These are phyloP conservation scores for Dipodomys spectabilis DNA, from an alignment of 2,113 vertebrate genomes.

Conservation along the genomic window DNA sequence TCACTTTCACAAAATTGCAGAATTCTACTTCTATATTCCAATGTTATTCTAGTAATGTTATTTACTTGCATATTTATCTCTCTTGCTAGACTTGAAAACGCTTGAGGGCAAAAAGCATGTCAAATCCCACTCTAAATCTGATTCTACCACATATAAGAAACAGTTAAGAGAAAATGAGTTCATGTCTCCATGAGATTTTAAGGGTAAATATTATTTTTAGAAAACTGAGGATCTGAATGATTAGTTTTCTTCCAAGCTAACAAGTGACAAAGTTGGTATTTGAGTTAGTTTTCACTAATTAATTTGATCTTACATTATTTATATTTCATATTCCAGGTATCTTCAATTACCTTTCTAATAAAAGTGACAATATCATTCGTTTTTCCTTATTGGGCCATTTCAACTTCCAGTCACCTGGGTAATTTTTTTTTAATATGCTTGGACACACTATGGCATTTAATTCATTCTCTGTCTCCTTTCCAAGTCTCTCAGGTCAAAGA, in stretches of 20 bases:
- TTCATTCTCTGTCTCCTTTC: slow-evolving; percentile 80
- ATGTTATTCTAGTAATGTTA: background rate
- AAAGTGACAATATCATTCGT: background rate
- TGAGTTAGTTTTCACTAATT: slow-evolving; percentile 54
- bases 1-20: background rate
- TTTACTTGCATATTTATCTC: slow-evolving; percentile 30
- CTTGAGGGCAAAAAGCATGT: background rate
- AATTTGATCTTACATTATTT: slow-evolving; percentile 45
- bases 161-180: slow-evolving; percentile 20
- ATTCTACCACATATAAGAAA: background rate
- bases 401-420: background rate
- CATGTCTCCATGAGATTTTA: background rate
- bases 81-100: slow-evolving; percentile 33
- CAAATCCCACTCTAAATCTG: background rate
- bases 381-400: background rate
- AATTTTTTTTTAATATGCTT: background rate
- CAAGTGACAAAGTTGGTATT: slow-evolving; percentile 43
- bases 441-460: background rate
- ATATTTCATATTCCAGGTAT: background rate
- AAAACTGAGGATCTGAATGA: slow-evolving; percentile 1
- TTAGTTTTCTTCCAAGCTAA: slow-evolving; percentile 39
- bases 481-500: slow-evolving; percentile 86
- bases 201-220: slow-evolving; percentile 62
- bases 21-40: background rate
- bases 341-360: background rate